These are phyloP conservation scores for Pimephales promelas DNA, from an alignment of 2,113 vertebrate genomes.

Conservation along the genomic window DNA sequence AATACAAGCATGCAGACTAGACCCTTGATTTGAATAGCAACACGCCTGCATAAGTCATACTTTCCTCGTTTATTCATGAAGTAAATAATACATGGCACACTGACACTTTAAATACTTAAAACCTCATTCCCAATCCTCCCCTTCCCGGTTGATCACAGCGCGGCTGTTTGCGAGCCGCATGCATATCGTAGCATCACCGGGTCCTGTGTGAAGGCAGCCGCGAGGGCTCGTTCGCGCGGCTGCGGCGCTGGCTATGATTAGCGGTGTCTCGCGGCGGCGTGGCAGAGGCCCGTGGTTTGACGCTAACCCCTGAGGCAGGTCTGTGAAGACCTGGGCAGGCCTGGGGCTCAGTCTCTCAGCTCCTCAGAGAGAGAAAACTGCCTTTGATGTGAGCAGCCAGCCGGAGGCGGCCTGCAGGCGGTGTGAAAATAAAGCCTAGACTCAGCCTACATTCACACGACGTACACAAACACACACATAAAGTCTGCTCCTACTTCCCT, in stretches of 20 bases:
- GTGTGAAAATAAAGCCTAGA: slow-evolving; percentile 46
- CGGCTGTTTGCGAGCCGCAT: slow-evolving; percentile 16
- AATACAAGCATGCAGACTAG: slow-evolving; percentile 23
- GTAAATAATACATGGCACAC: slow-evolving; percentile 39
- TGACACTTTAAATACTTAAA: slow-evolving; percentile 52
- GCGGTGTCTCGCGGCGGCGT: slow-evolving; percentile 62
- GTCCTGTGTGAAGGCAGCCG: neutral
- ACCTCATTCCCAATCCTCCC: slow-evolving; percentile 34
- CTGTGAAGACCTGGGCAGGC: slow-evolving; percentile 72
- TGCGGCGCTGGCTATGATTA: slow-evolving; percentile 61
- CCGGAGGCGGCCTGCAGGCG: slow-evolving; percentile 69
- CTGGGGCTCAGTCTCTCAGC: slow-evolving; percentile 67
- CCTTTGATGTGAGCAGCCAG: slow-evolving; percentile 78
- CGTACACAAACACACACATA: slow-evolving; percentile 22
- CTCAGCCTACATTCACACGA: slow-evolving; percentile 53
- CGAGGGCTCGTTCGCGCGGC: slow-evolving; percentile 42
- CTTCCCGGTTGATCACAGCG: slow-evolving; percentile 32
- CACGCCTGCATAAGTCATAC: slow-evolving; percentile 37
- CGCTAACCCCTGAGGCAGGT: slow-evolving; percentile 67
- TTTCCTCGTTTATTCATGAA: slow-evolving; percentile 40
- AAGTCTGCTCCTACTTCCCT: neutral
- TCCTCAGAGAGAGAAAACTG: slow-evolving; percentile 71
- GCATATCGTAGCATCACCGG: slow-evolving; percentile 14
- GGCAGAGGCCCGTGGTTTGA: slow-evolving; percentile 53
- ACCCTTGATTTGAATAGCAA: slow-evolving; percentile 21